Evolutionary conservation across 2,888 invertebrate species (phyloP), one percentile per base, ranked within the genome.

Genomic region (Ochropleura leucogaster): DNA sequence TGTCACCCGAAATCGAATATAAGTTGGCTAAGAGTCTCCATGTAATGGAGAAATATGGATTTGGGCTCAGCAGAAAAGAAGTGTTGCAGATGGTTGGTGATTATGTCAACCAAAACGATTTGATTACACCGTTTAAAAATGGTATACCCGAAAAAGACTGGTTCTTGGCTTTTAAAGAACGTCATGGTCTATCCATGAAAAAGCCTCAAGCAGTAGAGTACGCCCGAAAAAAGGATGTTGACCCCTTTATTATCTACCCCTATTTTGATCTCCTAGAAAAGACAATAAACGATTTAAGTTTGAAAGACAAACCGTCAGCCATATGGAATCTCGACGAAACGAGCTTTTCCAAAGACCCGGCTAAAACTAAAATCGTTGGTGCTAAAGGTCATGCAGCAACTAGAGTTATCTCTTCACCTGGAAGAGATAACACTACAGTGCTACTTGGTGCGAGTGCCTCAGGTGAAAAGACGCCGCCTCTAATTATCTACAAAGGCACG

Each of bases 401-500:
- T 30, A 30, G 30, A 30, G 30, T 30, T 30, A 30, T 30, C 30
- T 30, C 30, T 30, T 30, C 30, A 30, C 30, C 30, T 30, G 30
- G 30, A 30, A 30, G 30, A 30, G 30, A 30, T 30, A 82, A 82
- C 47, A 82, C 75, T 0, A 82, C 82, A 9, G 79, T 82, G 8
- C 59, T 82, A 46, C 63, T 77, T n/a, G 71, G 70, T n/a, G 62
- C 66, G n/a, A 79, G 69, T 49, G 82, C 82, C 8, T 30, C n/a
- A 46, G 77, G 79, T 40, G 74, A 77, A 63, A 82, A 77, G 73
- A 20, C 65, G 12, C 70, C 79, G 3, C 79, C 82, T 18, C 65
- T 77, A 42, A 69, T 79, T 3, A 46, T 79, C 16, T 79, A 49
- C 18, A 79, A 82, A 51, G 71, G 63, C 9, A 76, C 68, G 49